Conservation (phyloP, 1,140 invertebrate genomes). For the Branchinecta lindahli region DNA sequence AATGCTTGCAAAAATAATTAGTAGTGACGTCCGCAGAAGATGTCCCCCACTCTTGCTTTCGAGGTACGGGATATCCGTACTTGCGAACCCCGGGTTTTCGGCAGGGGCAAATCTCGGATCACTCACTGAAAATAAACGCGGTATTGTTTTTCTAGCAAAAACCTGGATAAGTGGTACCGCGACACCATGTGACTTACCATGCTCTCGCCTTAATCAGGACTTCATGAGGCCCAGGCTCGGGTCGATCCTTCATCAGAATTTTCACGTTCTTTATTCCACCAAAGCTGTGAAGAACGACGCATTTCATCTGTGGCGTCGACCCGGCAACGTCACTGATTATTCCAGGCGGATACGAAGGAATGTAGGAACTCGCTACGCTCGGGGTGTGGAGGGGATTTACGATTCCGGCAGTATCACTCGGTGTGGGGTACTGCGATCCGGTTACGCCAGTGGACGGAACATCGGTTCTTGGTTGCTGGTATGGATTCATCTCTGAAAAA, state of each 20-base stretch:
- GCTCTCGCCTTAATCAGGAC: constrained; percentile 66
- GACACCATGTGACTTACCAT: constrained; percentile 46
- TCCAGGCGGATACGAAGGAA: neutral
- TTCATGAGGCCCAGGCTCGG: constrained; percentile 52
- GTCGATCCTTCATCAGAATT: constrained; percentile 58
- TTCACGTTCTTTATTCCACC: constrained; percentile 69
- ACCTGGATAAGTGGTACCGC: no score
- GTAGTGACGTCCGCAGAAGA: no score
- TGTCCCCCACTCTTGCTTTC: no score
- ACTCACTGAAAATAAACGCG: no score
- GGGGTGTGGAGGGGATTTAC: neutral
- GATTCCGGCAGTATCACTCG: neutral
- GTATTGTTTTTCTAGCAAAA: no score
- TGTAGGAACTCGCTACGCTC: neutral
- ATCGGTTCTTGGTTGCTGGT: neutral
- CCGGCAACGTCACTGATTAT: neutral
- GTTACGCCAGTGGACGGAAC: neutral
- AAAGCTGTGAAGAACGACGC: constrained; percentile 62
- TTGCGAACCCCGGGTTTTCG: no score
- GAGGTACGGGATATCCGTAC: no score
- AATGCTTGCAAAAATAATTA: no score
- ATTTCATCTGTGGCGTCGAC: constrained; percentile 44
- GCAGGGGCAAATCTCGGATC: no score
- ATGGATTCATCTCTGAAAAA: constrained; percentile 3
- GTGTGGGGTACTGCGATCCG: neutral